Conservation (phyloP, 2,797 vertebrate genomes). For the Centropyge bicolor region DNA sequence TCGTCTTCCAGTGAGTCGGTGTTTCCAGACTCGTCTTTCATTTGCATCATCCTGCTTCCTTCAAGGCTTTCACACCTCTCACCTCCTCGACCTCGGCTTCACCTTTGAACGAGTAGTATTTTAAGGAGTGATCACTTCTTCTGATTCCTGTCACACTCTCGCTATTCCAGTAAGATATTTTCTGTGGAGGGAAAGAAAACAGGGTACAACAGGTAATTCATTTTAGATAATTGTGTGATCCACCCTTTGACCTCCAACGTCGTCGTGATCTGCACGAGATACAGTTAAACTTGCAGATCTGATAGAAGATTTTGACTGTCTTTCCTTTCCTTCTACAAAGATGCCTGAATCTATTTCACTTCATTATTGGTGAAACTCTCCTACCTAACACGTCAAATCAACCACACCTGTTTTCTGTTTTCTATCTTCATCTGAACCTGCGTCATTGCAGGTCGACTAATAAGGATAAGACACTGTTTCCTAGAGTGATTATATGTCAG, state of each 20-base stretch:
- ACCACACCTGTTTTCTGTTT: no score
- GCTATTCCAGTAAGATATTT: not conserved
- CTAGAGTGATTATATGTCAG: not conserved
- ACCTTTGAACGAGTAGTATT: not conserved
- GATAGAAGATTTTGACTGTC: no score
- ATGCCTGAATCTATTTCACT: not conserved
- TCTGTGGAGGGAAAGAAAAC: not conserved
- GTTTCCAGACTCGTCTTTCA: conserved; percentile 50
- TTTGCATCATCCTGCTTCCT: conserved; percentile 34
- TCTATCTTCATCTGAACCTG: not conserved
- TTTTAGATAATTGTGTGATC: no score
- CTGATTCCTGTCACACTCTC: not conserved
- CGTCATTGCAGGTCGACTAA: not conserved
- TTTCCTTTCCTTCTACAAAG: not conserved
- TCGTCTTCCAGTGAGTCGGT: conserved; percentile 5
- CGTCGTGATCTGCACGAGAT: not conserved
- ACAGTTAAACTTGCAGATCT: not conserved
- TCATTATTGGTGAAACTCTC: not conserved
- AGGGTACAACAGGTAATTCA: no score
- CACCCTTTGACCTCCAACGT: not conserved
- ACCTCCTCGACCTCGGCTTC: conserved; percentile 14
- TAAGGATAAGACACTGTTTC: not conserved
- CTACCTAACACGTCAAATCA: no score
- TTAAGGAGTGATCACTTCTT: not conserved
- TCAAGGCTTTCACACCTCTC: conserved; percentile 28